These are phyloP conservation scores for Apis laboriosa DNA, from an alignment of 1,140 invertebrate genomes.

Conservation along the genomic window DNA sequence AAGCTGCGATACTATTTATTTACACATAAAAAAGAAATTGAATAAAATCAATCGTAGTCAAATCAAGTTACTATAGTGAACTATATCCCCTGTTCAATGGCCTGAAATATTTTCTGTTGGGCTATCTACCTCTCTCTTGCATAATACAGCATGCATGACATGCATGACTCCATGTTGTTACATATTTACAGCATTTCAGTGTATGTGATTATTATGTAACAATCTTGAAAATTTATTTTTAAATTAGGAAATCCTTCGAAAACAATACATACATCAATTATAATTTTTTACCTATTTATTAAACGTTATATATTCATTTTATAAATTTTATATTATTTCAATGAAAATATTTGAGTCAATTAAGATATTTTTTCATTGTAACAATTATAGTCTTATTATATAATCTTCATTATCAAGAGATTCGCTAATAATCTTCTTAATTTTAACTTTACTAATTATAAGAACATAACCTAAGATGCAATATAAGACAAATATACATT, in stretches of 20 bases:
- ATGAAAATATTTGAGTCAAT: background rate
- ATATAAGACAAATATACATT: background rate
- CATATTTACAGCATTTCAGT: background rate
- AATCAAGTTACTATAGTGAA: background rate
- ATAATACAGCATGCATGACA: slow-evolving; percentile 25
- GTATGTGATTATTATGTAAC: background rate
- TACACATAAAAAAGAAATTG: background rate
- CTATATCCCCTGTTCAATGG: background rate
- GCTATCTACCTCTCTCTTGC: background rate
- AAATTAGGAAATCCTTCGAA: background rate
- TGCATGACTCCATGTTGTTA: background rate
- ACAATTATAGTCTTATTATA: background rate
- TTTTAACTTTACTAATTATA: background rate
- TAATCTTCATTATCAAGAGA: background rate
- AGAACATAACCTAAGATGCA: background rate
- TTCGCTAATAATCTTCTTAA: too few relatives aligned
- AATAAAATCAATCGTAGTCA: background rate
- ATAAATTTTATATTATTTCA: too few relatives aligned
- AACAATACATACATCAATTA: background rate
- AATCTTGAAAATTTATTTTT: background rate
- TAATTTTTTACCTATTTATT: background rate
- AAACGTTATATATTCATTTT: too few relatives aligned
- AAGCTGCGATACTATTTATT: background rate
- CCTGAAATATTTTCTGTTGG: slow-evolving; percentile 1
- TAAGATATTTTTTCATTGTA: background rate